Base-by-base conservation (phyloP, 1,140 invertebrate genomes). In the Cyclina sinensis region DNA sequence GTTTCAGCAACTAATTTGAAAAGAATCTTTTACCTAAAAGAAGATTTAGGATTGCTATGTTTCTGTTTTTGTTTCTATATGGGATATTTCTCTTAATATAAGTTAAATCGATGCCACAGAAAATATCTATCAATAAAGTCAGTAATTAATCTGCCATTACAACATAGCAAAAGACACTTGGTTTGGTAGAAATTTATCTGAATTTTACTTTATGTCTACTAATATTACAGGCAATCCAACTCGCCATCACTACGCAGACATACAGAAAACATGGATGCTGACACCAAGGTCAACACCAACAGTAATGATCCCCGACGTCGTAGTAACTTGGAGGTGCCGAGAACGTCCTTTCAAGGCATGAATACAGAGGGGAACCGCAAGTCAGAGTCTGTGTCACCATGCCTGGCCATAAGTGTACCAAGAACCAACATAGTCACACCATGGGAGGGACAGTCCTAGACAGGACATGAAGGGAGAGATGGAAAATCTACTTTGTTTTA, bases 261-360 rank as follows among this genome's bases (percentile, higher is more conserved):
- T 7, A 78, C 70, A 39, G 54, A 86, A n/a, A 48, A 62, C 37
- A 62, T 59, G 46, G 70, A 78, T 32, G 14, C 43, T 32, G 65
- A 86, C 30, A 39, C n/a, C 27, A 78, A 78, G 32, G 5, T 70
- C 11, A 27, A 46, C 24, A 9, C 48, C 16, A 32, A 21, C 7
- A 78, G 84, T 57, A 78, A 70, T 14, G 85, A 87, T 24, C 70
- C 70, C 16, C 85, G 85, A 80, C 85, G 85, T 14, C 85, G 85
- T 80, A 87, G 85, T 59, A 87, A 87, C 85, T 57, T 87, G 0
- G 85, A 87, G 37, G 85, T 87, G 5, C 85, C 85, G 37, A 35
- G 85, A 30, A 11, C 74, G 21, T 43, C 51, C 7, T 87, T 18
- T 46, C 32, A 35, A n/a, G 54, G 59, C 12, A 32, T 30, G 11